Percentiles rank a stretch among this genome's conserved stretches.
Conservation (phyloP, 2,113 vertebrate genomes). For the Ceyx cyanopectus region DNA sequence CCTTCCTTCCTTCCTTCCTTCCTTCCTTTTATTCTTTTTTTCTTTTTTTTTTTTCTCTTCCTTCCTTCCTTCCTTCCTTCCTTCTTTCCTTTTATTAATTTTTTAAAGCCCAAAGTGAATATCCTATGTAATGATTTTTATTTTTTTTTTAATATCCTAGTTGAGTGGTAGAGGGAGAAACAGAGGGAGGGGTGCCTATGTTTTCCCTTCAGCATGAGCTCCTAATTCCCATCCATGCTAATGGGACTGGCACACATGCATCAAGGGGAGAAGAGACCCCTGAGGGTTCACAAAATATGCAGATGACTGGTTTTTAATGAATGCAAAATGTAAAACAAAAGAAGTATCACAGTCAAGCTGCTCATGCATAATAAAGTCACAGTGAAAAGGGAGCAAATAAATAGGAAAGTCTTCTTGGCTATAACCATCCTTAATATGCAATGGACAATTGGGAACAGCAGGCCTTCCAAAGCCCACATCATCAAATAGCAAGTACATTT, state of each 20-base stretch:
- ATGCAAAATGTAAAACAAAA: slow-evolving; percentile 87
- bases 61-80: background rate
- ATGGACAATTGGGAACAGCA: slow-evolving; percentile 85
- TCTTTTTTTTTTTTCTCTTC: no score
- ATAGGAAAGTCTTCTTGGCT: slow-evolving; percentile 76
- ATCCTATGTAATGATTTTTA: background rate
- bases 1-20: background rate
- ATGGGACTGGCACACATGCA: slow-evolving; percentile 77
- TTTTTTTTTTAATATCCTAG: slow-evolving; percentile 44
- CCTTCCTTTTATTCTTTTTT: no score
- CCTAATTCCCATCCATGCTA: slow-evolving; percentile 78
- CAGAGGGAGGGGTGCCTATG: slow-evolving; percentile 18
- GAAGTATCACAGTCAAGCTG: slow-evolving; percentile 77
- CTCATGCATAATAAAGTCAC: slow-evolving; percentile 81
- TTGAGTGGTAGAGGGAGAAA: slow-evolving; percentile 47
- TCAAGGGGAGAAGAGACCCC: slow-evolving; percentile 80
- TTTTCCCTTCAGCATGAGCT: slow-evolving; percentile 70
- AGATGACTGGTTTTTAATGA: slow-evolving; percentile 87
- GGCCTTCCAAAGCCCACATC: slow-evolving; percentile 62
- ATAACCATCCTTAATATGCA: slow-evolving; percentile 79
- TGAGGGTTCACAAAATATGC: slow-evolving; percentile 83
- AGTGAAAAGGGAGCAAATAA: slow-evolving; percentile 78
- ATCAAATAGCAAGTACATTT: slow-evolving; percentile 80
- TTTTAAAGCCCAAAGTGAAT: slow-evolving; percentile 9
- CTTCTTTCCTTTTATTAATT: no score